phyloP scores from a whole-genome alignment of 2,888 invertebrate species.

The Lathronympha strigana region DNA sequence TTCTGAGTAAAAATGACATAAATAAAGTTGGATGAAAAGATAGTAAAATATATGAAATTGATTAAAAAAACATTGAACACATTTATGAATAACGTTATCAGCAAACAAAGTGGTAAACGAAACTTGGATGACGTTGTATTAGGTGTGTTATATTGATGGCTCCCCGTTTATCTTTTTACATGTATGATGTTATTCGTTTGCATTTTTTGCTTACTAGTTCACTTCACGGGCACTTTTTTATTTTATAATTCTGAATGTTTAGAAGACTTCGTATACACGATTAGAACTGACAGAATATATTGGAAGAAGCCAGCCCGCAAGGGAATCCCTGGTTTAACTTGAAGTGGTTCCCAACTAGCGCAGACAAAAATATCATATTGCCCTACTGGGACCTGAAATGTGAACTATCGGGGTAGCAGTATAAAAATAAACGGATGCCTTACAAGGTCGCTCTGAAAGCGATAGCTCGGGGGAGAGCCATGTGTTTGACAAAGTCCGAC shows the following conservation, averaged over 20 bases:
- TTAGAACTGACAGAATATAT: background rate
- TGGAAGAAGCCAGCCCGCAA: background rate
- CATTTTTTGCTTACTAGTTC: too few relatives aligned
- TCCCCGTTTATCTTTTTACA: background rate
- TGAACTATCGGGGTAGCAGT: constrained; percentile 48
- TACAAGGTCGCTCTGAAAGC: constrained; percentile 53
- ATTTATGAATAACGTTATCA: background rate
- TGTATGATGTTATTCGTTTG: too few relatives aligned
- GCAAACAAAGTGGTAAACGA: background rate
- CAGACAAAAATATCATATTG: constrained; percentile 43
- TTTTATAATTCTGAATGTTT: background rate
- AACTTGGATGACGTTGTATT: background rate
- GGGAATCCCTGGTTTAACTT: constrained; percentile 17
- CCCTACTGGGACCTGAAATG: constrained; percentile 46
- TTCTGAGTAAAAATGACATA: too few relatives aligned
- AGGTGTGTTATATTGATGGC: background rate
- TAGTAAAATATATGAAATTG: too few relatives aligned
- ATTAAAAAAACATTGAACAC: too few relatives aligned
- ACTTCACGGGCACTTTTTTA: background rate
- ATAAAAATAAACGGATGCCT: constrained; percentile 56
- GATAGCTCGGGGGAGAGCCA: constrained; percentile 45
- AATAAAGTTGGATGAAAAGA: too few relatives aligned
- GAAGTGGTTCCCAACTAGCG: constrained; percentile 17
- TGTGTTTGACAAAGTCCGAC: constrained; percentile 30
- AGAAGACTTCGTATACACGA: background rate